Evolutionary conservation across 1,140 invertebrate species (phyloP), one percentile per base, ranked within the genome.

Genomic region (Trachymyrmex septentrionalis): DNA sequence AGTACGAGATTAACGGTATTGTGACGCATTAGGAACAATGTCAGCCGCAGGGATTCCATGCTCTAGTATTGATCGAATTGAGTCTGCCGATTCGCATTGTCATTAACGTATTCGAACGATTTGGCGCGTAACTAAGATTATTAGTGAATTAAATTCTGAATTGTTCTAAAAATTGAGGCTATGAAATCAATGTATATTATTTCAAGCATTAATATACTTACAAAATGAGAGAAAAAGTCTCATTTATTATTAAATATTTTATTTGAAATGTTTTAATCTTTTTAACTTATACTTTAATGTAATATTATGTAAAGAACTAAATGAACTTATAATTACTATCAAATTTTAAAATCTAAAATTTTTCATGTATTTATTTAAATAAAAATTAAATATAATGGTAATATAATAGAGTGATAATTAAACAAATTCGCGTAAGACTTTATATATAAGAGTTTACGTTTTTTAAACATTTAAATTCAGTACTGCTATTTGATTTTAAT

Each of bases 51-150:
- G 30, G 30, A 69, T 80, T 69, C 30, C 63, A 16, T 80, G 30
- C 48, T 38, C n/a, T 57, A 19, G 50, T 71, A 81, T 81, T 71
- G 78, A 81, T 81, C 66, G 78, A 81, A 71, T 81, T 57, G 66
- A 81, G 27, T 38, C 27, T 50, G 21, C 30, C 66, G 57, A 19
- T 71, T 81, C 21, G 71, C 34, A 6, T 34, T 30, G 66, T 71
- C 53, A 71, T 71, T 71, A 81, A 71, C 16, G 63, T 69, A 71
- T 71, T 57, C 64, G 21, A 81, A 30, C 50, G 21, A 81, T 71
- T 81, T 81, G 50, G 63, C 64, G 64, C 50, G 30, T 69, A n/a
- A 81, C 78, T 81, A 81, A 81, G 78, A 71, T 81, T 67, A 80
- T 80, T 69, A 69, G 50, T 19, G 30, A 55, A 50, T 38, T 71